Conservation (phyloP, 2,888 invertebrate species). For the Argyresthia albistria region DNA sequence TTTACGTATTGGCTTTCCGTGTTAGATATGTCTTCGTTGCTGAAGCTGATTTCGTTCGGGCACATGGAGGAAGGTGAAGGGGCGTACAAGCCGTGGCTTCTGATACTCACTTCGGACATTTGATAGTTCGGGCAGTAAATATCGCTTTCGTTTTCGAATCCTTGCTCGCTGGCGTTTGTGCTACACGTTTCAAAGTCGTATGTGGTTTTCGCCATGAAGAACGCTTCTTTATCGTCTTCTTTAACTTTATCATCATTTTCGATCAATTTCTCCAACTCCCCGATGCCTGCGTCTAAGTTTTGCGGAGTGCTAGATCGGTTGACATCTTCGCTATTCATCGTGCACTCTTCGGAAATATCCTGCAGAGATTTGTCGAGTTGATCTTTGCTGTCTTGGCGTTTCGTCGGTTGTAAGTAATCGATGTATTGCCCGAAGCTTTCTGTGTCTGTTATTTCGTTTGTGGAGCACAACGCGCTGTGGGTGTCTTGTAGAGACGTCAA, state of each 20-base stretch:
- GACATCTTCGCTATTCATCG: conserved; percentile 56
- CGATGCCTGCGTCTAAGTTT: conserved; percentile 25
- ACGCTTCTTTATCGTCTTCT: conserved; percentile 50
- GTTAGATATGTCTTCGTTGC: conserved; percentile 61
- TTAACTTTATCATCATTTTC: conserved; percentile 34
- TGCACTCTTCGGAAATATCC: conserved; percentile 61
- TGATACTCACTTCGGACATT: conserved; percentile 76
- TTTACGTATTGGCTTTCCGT: conserved; percentile 70
- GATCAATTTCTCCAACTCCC: conserved; percentile 44
- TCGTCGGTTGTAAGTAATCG: conserved; percentile 52
- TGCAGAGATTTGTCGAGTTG: conserved; percentile 50
- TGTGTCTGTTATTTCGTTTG: conserved; percentile 64
- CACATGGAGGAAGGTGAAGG: conserved; percentile 72
- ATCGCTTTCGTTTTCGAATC: conserved; percentile 73
- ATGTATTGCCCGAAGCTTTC: conserved; percentile 67
- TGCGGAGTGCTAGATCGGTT: conserved; percentile 44
- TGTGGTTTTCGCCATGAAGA: conserved; percentile 53
- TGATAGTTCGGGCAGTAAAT: conserved; percentile 74
- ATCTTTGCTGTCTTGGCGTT: conserved; percentile 42
- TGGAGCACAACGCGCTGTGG: conserved; percentile 60
- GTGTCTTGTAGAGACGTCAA: conserved; percentile 61
- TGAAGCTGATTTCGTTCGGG: conserved; percentile 63
- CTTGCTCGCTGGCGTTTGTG: conserved; percentile 59
- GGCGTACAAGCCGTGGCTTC: conserved; percentile 75
- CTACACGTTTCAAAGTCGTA: conserved; percentile 63